A percentile compares a stretch with the other conserved stretches of the same genome.
Evolutionary conservation across 2,797 vertebrate species (phyloP).

Genomic region (Cirrhinus mrigala): DNA sequence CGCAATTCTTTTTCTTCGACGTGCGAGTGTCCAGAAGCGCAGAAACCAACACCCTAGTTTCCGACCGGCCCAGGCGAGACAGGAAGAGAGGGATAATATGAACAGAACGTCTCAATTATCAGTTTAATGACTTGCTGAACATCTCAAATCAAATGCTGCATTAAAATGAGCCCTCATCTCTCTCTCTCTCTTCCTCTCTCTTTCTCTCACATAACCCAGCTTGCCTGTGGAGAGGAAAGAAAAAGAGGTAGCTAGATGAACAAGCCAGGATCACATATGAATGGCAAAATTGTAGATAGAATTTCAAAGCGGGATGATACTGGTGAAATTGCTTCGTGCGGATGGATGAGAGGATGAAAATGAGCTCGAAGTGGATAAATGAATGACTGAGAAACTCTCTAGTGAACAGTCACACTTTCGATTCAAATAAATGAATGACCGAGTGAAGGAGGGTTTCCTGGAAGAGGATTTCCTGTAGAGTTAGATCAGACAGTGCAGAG

Average conservation of each 20-base stretch:
- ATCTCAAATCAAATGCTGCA: constrained; percentile 51
- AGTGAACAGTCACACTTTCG: not conserved
- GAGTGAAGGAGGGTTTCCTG: constrained; percentile 18
- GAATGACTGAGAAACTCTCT: constrained; percentile 25
- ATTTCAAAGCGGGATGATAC: not conserved
- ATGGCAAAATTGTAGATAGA: constrained; percentile 13
- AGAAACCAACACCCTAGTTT: constrained; percentile 24
- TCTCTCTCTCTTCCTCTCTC: not conserved
- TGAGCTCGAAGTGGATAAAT: constrained; percentile 19
- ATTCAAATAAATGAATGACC: not conserved
- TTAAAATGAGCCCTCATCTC: constrained; percentile 37
- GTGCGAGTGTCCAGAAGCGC: constrained; percentile 15
- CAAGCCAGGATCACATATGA: constrained; percentile 4
- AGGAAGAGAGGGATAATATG: constrained; percentile 5
- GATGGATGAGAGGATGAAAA: constrained; percentile 33
- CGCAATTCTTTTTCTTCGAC: constrained; percentile 24
- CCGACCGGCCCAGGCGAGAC: constrained; percentile 5
- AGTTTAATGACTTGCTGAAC: constrained; percentile 47
- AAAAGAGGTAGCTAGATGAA: constrained; percentile 22
- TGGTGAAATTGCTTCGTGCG: constrained; percentile 6
- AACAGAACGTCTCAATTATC: constrained; percentile 40
- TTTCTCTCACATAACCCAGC: not conserved
- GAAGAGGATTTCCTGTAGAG: constrained; percentile 39
- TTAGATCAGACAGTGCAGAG: constrained; percentile 47
- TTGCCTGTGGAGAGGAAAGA: constrained; percentile 19